A percentile compares a stretch with the other conserved stretches of the same genome.
phyloP scores from a whole-genome alignment of 2,797 vertebrate species.

The Urocyon cinereoargenteus region DNA sequence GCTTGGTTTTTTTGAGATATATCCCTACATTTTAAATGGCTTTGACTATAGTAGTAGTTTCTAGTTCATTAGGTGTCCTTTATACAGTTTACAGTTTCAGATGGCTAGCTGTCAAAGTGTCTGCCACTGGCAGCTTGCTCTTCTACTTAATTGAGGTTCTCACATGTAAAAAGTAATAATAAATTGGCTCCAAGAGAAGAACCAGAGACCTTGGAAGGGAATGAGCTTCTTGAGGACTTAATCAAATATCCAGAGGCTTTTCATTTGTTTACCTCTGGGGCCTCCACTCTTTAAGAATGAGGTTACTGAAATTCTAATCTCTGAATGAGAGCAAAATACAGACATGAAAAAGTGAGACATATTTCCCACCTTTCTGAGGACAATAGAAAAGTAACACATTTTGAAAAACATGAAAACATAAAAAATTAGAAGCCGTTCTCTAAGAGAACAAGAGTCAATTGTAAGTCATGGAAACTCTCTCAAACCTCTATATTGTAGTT shows the following conservation, averaged over 20 bases:
- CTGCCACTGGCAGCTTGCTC: neutral
- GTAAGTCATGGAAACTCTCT: neutral
- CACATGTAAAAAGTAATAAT: neutral
- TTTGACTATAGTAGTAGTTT: neutral
- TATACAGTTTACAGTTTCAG: neutral
- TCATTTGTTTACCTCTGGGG: neutral
- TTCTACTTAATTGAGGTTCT: neutral
- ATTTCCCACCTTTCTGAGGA: slow-evolving; percentile 40
- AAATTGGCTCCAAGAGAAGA: slow-evolving; percentile 18
- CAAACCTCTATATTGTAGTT: neutral
- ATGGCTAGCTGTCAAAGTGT: neutral
- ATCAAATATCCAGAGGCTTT: neutral
- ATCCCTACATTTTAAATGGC: neutral
- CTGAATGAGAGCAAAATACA: slow-evolving; percentile 33
- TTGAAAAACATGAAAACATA: slow-evolving; percentile 49
- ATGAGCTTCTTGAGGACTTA: neutral
- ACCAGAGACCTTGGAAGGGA: neutral
- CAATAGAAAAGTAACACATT: slow-evolving; percentile 1
- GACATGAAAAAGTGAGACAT: neutral
- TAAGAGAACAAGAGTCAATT: slow-evolving; percentile 22
- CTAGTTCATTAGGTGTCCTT: neutral
- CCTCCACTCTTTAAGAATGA: neutral
- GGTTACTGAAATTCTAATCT: neutral
- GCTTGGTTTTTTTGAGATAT: neutral
- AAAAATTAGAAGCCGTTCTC: slow-evolving; percentile 5